A percentile compares a stretch with the other conserved stretches of the same genome.
These are phyloP conservation scores for Pangasius krempfi DNA, from an alignment of 2,797 vertebrate genomes.

Conservation along the genomic window DNA sequence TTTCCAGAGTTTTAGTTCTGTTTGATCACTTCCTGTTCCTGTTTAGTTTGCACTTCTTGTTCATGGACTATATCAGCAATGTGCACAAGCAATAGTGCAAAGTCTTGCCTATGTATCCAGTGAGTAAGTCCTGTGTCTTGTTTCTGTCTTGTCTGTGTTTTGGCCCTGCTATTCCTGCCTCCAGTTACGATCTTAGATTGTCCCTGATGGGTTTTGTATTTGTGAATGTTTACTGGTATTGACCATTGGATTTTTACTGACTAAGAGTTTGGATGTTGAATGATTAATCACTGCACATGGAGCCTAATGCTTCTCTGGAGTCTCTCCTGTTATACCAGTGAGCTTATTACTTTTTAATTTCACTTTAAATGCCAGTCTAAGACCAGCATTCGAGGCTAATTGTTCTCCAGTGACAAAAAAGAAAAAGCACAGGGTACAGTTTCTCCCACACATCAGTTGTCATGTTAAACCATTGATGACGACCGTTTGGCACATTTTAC, in stretches of 20 bases:
- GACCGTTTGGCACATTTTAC: conserved; percentile 55
- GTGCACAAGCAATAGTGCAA: neutral
- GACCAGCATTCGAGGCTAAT: neutral
- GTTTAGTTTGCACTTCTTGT: neutral
- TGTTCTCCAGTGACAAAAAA: conserved; percentile 10
- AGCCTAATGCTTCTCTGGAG: conserved; percentile 5
- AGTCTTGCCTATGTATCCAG: neutral
- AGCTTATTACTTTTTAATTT: conserved; percentile 15
- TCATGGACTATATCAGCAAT: neutral
- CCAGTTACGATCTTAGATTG: neutral
- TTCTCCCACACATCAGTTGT: conserved; percentile 34
- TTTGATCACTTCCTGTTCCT: neutral
- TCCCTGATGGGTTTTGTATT: conserved; percentile 6
- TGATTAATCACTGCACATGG: conserved; percentile 3
- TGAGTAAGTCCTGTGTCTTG: neutral
- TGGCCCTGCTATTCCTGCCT: neutral
- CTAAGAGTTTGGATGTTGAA: conserved; percentile 3
- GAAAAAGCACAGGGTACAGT: neutral
- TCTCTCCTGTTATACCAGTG: neutral
- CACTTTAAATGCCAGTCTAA: neutral
- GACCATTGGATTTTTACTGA: conserved; percentile 13
- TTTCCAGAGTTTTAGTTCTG: neutral
- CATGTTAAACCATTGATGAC: conserved; percentile 51
- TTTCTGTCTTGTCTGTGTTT: neutral
- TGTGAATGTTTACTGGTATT: neutral